These are phyloP conservation scores for Sebastes elongatus DNA, from an alignment of 2,797 vertebrate genomes.

Conservation along the genomic window DNA sequence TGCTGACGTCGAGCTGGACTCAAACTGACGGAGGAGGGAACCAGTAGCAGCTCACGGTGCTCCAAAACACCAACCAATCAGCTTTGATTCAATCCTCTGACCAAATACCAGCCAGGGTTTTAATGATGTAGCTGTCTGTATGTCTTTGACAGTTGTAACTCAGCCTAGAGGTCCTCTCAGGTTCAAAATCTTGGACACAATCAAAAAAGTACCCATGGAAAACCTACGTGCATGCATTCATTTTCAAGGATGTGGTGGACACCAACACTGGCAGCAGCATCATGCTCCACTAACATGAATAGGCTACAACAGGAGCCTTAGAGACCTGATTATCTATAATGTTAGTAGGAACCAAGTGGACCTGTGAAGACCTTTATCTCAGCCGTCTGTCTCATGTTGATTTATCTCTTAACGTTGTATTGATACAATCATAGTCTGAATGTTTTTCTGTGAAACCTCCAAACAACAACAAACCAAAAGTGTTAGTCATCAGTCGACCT, in stretches of 20 bases:
- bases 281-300: neutral
- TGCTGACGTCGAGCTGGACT: slow-evolving; percentile 47
- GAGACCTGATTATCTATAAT: neutral
- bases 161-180: slow-evolving; percentile 1
- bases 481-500: neutral
- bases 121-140: slow-evolving; percentile 32
- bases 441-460: slow-evolving; percentile 28
- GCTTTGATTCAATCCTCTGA: slow-evolving; percentile 11
- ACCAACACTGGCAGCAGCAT: neutral
- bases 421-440: slow-evolving; percentile 30
- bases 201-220: neutral
- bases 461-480: slow-evolving; percentile 43
- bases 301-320: neutral
- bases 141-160: slow-evolving; percentile 3
- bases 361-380: slow-evolving; percentile 20
- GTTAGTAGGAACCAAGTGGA: neutral
- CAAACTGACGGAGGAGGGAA: slow-evolving; percentile 21
- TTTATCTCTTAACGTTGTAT: neutral
- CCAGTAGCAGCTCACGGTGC: slow-evolving; percentile 46
- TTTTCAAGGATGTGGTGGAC: neutral
- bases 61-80: slow-evolving; percentile 16
- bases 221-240: neutral
- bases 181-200: neutral
- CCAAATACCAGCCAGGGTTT: slow-evolving; percentile 33
- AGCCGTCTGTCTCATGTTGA: neutral